Percentiles rank a stretch among this genome's conserved stretches.
Conservation (phyloP, 1,140 invertebrate species). For the Littorina saxatilis region DNA sequence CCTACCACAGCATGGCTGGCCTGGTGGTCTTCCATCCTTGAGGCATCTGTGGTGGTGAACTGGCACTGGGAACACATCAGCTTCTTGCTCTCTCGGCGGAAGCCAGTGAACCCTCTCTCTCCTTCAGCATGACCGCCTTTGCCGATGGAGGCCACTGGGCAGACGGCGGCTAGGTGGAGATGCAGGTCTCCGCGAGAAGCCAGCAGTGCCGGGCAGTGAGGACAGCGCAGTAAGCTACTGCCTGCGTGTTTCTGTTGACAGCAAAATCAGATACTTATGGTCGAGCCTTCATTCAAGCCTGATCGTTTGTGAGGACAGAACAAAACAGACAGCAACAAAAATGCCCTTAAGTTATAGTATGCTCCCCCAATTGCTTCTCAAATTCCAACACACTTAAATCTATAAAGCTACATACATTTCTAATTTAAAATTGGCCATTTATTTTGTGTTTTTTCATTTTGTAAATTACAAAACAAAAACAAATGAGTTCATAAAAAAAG, state of each 20-base stretch:
- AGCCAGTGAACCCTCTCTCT: background rate
- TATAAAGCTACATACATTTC: too few relatives aligned
- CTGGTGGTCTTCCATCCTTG: constrained; percentile 44
- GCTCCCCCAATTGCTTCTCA: too few relatives aligned
- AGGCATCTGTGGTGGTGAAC: constrained; percentile 47
- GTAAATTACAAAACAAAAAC: too few relatives aligned
- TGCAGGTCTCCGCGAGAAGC: constrained; percentile 13
- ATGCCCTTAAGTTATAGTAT: too few relatives aligned
- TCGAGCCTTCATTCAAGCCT: too few relatives aligned
- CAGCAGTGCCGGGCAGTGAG: constrained; percentile 12
- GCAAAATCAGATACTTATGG: too few relatives aligned
- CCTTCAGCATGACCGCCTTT: background rate
- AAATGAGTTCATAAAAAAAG: too few relatives aligned
- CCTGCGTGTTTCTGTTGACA: constrained; percentile 20
- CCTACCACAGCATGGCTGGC: constrained; percentile 23
- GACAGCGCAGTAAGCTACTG: constrained; percentile 15
- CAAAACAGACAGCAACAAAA: too few relatives aligned
- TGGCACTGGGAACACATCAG: constrained; percentile 62
- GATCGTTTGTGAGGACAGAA: too few relatives aligned
- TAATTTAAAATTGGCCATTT: too few relatives aligned
- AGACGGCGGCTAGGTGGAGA: constrained; percentile 13
- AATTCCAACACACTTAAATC: too few relatives aligned
- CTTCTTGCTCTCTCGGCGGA: constrained; percentile 12
- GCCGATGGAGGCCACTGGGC: background rate
- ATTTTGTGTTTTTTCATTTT: too few relatives aligned